Conservation (phyloP, 2,888 invertebrate species). For the Microplitis deprimator region DNA sequence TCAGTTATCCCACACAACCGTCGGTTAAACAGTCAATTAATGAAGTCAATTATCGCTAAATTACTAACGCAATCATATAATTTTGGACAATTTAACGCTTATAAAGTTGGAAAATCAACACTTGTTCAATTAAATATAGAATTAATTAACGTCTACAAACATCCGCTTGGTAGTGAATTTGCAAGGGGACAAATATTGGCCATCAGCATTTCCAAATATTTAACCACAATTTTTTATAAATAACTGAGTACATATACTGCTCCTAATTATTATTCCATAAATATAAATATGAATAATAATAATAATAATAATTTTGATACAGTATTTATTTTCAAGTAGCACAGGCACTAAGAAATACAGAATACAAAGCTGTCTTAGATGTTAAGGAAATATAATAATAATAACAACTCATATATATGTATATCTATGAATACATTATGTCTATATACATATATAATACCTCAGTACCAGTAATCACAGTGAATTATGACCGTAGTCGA, state of each 20-base stretch:
- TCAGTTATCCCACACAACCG: constrained; percentile 42
- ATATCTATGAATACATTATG: constrained; percentile 10
- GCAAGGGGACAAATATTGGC: background rate
- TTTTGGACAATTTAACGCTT: constrained; percentile 49
- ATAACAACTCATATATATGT: background rate
- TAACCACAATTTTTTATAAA: background rate
- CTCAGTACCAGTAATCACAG: constrained; percentile 50
- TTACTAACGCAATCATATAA: constrained; percentile 47
- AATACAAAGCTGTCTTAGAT: background rate
- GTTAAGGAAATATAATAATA: background rate
- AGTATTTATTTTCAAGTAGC: background rate
- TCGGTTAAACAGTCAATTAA: constrained; percentile 50
- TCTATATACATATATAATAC: background rate
- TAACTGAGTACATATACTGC: no score
- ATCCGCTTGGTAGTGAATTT: background rate
- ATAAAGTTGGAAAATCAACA: constrained; percentile 13
- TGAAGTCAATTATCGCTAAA: constrained; percentile 51
- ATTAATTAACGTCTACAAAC: background rate
- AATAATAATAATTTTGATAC: background rate
- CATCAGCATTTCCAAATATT: background rate
- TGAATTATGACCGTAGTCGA: constrained; percentile 52
- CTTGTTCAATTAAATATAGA: constrained; percentile 8
- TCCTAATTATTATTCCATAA: no score
- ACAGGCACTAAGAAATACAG: background rate
- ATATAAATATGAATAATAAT: background rate